phyloP scores from a whole-genome alignment of 2,113 vertebrate genomes.

The Varanus komodoensis region DNA sequence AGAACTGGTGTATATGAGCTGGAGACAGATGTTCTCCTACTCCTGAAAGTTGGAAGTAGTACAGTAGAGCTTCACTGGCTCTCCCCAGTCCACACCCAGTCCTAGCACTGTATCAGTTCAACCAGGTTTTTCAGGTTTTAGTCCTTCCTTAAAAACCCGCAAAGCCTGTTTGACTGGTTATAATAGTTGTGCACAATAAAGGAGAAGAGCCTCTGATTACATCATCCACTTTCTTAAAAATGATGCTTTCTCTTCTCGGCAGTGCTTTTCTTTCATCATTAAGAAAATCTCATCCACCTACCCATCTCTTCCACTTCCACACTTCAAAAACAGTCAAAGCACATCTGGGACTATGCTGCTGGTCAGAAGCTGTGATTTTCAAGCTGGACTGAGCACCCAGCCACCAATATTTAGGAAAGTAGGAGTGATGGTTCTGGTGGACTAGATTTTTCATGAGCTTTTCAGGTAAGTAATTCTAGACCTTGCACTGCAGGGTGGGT shows the following conservation, averaged over 20 bases:
- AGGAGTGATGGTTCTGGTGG: neutral
- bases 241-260: neutral
- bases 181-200: neutral
- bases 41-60: neutral
- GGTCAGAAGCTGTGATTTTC: neutral
- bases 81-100: neutral
- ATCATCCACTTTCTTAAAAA: neutral
- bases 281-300: neutral
- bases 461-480: too few relatives aligned
- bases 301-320: neutral
- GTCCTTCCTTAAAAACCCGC: neutral
- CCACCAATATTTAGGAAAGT: too few relatives aligned
- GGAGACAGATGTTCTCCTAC: neutral
- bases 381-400: neutral
- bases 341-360: neutral
- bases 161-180: neutral
- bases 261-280: neutral
- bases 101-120: neutral
- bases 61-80: neutral
- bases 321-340: neutral
- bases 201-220: neutral
- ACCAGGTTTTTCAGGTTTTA: conserved; percentile 24
- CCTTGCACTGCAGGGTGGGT: too few relatives aligned
- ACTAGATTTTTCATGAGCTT: neutral
- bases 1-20: neutral